A percentile compares a stretch with the other conserved stretches of the same genome.
Evolutionary conservation across 2,888 invertebrate genomes (phyloP).

Genomic region (Spilarctia lutea): DNA sequence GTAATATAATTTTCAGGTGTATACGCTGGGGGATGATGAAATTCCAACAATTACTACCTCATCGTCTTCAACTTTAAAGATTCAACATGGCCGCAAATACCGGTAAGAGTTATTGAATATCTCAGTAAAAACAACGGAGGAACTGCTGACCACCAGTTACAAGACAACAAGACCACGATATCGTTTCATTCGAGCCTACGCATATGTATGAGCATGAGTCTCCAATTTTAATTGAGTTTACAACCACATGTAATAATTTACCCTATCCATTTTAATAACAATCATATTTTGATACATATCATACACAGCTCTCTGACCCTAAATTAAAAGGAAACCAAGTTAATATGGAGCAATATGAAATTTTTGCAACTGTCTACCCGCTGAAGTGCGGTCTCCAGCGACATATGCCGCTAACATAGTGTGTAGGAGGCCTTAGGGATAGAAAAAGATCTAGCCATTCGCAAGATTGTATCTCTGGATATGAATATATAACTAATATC

Average conservation of each 20-base stretch:
- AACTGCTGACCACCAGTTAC: background rate
- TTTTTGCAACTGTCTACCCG: too few relatives aligned
- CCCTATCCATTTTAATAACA: too few relatives aligned
- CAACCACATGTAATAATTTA: background rate
- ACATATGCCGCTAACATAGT: too few relatives aligned
- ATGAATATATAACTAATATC: too few relatives aligned
- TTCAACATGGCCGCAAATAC: slow-evolving; percentile 70
- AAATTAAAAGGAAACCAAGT: too few relatives aligned
- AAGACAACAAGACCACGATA: background rate
- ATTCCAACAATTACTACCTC: slow-evolving; percentile 90
- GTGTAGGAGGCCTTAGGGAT: too few relatives aligned
- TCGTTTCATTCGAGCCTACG: background rate
- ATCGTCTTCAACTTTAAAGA: slow-evolving; percentile 86
- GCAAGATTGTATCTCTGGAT: too few relatives aligned
- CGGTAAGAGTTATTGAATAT: slow-evolving; percentile 53
- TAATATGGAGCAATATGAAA: too few relatives aligned
- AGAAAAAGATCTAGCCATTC: too few relatives aligned
- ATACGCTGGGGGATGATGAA: slow-evolving; percentile 89
- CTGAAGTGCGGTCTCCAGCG: too few relatives aligned
- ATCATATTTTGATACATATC: too few relatives aligned
- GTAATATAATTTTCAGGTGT: slow-evolving; percentile 76
- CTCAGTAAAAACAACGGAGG: background rate
- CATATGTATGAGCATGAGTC: background rate
- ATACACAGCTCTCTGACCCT: too few relatives aligned
- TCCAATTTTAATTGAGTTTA: background rate